Evolutionary conservation across 2,888 invertebrate genomes (phyloP), one percentile per base, ranked within the genome.

Genomic region (Xestia sexstrigata): DNA sequence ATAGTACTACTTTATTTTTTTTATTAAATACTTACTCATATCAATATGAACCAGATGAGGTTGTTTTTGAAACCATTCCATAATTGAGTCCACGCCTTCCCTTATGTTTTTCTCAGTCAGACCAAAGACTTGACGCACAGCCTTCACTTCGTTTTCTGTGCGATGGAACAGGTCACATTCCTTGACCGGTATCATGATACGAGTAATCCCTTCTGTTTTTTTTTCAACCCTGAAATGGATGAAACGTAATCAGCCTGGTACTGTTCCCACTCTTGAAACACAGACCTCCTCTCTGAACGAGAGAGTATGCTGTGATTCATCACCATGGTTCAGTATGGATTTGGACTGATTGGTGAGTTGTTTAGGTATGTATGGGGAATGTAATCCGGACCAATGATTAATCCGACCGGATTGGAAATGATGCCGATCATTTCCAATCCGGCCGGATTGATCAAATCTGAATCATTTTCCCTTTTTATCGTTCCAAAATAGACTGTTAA

Each of bases 1-100:
- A 39, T 39, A 35, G 35, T 2, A 35, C 1, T 35, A 35, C 35
- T 35, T n/a, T n/a, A n/a, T n/a, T n/a, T n/a, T n/a, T n/a, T n/a
- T n/a, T n/a, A n/a, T n/a, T 15, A 42, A 63, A 63, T 8, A 73
- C 78, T 74, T 69, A 82, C 82, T 60, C 67, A 78, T 70, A 13
- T 78, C 60, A 55, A 78, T 47, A 69, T 82, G 67, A 26, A 65
- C 74, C 55, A 82, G 71, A 47, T 82, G 82, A 0, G 82, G 82
- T 49, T 82, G 82, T 71, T 82, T 82, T 6, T 70, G 49, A 23
- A 74, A 71, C 82, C 82, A 82, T 20, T 82, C 78, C 49, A 35
- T 55, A 26, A 82, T 55, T 2, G 78, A 55, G 35, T 82, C 74
- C 30, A 82, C 60, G 1, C 74, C 78, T 2, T 78, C 78, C 2